These are phyloP conservation scores for Ips nitidus DNA, from an alignment of 1,140 invertebrate genomes.

Conservation along the genomic window DNA sequence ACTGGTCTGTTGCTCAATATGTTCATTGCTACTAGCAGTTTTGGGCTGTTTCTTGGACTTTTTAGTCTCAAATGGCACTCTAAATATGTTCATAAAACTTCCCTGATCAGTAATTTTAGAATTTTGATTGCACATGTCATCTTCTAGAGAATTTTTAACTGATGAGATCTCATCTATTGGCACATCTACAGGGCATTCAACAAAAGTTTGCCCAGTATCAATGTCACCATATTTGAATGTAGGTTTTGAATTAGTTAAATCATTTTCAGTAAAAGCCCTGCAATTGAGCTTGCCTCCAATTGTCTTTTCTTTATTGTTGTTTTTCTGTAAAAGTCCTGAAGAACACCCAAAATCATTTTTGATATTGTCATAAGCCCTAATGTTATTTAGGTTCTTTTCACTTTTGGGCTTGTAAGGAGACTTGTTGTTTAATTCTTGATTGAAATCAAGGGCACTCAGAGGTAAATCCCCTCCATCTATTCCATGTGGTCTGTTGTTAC, in stretches of 20 bases:
- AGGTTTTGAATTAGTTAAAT: conserved; percentile 27
- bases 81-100: conserved; percentile 45
- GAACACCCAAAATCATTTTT: conserved; percentile 9
- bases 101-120: conserved; percentile 55
- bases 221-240: conserved; percentile 35
- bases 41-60: conserved; percentile 39
- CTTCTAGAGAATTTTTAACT: not conserved
- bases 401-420: conserved; percentile 5
- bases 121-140: conserved; percentile 47
- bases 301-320: conserved; percentile 23
- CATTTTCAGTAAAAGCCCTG: conserved; percentile 36
- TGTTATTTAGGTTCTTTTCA: conserved; percentile 45
- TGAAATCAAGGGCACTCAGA: conserved; percentile 35
- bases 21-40: conserved; percentile 46
- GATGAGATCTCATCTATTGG: conserved; percentile 56
- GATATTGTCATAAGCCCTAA: conserved; percentile 42
- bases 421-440: conserved; percentile 25
- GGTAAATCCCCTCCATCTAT: conserved; percentile 43
- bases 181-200: conserved; percentile 49
- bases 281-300: conserved; percentile 32
- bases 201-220: conserved; percentile 36
- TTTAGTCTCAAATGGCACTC: conserved; percentile 44
- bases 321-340: conserved; percentile 13
- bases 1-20: conserved; percentile 40
- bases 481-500: conserved; percentile 41